phyloP scores from a whole-genome alignment of 2,113 vertebrate genomes.

The Thomomys bottae region DNA sequence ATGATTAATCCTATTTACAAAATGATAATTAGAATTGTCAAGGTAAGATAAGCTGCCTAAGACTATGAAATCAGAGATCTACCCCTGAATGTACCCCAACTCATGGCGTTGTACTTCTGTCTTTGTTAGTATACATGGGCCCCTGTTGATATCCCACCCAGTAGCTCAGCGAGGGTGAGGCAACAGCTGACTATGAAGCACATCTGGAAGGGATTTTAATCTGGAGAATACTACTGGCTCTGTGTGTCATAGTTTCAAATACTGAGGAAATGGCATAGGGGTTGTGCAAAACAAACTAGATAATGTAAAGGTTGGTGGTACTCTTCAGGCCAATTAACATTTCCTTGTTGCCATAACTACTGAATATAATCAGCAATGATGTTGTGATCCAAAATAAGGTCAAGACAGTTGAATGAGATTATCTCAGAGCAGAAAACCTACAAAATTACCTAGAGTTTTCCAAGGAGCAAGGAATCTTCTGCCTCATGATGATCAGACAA shows the following conservation, averaged over 20 bases:
- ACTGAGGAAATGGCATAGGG: neutral
- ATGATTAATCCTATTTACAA: neutral
- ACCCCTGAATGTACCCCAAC: neutral
- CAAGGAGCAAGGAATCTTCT: neutral
- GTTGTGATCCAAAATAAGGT: conserved; percentile 68
- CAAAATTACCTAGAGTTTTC: conserved; percentile 51
- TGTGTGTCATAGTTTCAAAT: neutral
- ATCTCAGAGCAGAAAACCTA: conserved; percentile 63
- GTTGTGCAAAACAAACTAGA: conserved; percentile 42
- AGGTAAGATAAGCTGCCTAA: neutral
- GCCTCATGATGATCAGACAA: neutral
- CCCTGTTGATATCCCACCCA: too few relatives aligned
- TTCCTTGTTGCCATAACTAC: conserved; percentile 62
- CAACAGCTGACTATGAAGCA: neutral
- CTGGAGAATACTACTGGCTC: neutral
- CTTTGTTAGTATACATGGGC: neutral
- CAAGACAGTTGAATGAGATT: conserved; percentile 64
- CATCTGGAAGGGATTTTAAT: conserved; percentile 27
- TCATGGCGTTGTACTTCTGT: neutral
- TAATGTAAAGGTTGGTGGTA: conserved; percentile 49
- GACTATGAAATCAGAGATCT: neutral
- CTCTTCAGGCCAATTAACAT: conserved; percentile 47
- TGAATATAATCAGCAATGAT: conserved; percentile 31
- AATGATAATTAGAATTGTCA: neutral
- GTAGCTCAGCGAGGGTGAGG: neutral